Evolutionary conservation across 2,113 vertebrate genomes (phyloP), one percentile per base, ranked within the genome.

Genomic region (Nibea coibor): DNA sequence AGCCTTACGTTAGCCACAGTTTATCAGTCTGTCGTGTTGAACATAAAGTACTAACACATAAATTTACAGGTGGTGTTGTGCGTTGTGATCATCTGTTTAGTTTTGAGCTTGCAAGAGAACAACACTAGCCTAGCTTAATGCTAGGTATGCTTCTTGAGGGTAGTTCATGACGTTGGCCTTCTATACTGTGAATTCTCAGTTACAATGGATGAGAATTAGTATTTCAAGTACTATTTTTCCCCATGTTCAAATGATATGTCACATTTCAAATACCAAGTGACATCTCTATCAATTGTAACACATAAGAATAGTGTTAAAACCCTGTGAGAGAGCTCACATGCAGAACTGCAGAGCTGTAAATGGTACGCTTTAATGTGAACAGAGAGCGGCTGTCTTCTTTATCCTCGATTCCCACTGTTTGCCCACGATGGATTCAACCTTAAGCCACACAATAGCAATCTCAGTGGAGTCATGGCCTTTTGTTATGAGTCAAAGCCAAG

Each of bases 381-480:
- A 48, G 67, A 67, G 51, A 58, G 24, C 24, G 68, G 69, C 72
- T 77, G 35, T 45, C 64, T 35, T 77, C 58, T 70, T 72, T 69
- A 35, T 67, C 58, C 54, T 84, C 48, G 24, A 72, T 51, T 85
- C 57, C 42, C 14, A 31, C 72, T 69, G 42, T 61, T 39, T 26
- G 50, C 14, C 39, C 48, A 59, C 69, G 73, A 84, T 66, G 35
- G 65, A 75, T 82, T 80, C 61, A 75, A 84, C 82, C 78, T 85
- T 78, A 51, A 84, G 80, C 26, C 45, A 42, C 39, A 82, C 72
- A 79, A 78, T 71, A 72, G 78, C 61, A 75, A 57, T 80, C 84
- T 82, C 68, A 24, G 39, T 43, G 65, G 78, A 66, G 80, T 84
- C 78, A 20, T 57, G 82, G 83, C 83, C 82, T 87, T 91, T 88